Conservation (phyloP, 2,888 invertebrate species). For the Slavum lentiscoides region DNA sequence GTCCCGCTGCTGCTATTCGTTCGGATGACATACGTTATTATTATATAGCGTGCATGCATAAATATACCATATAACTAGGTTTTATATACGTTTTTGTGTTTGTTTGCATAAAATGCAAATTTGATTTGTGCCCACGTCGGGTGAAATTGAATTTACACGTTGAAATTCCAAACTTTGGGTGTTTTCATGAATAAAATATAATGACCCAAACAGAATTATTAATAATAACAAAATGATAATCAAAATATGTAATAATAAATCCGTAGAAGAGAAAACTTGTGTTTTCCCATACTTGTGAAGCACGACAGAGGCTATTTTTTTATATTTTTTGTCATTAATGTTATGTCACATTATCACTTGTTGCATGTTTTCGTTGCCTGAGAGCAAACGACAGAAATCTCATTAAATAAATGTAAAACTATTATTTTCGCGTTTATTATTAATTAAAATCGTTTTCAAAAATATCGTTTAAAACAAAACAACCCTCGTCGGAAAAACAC, state of each 20-base stretch:
- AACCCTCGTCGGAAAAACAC: not conserved
- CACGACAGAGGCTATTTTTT: not conserved
- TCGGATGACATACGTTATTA: conserved; percentile 2
- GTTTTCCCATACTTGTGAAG: not conserved
- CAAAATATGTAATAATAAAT: not conserved
- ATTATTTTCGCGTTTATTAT: too few relatives aligned
- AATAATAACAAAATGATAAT: not conserved
- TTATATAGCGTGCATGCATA: not conserved
- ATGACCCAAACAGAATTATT: conserved; percentile 22
- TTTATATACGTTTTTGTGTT: conserved; percentile 12
- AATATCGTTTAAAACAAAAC: not conserved
- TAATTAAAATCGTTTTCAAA: not conserved
- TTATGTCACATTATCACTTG: not conserved
- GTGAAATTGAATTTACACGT: conserved; percentile 41
- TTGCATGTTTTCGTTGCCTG: too few relatives aligned
- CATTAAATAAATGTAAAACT: not conserved
- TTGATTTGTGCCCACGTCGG: conserved; percentile 35
- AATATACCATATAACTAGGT: conserved; percentile 9
- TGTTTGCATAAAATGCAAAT: conserved; percentile 45
- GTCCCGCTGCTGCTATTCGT: not conserved
- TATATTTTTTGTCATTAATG: conserved; percentile 2
- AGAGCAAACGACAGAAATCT: too few relatives aligned
- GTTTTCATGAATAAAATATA: conserved; percentile 46
- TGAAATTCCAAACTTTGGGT: conserved; percentile 18
- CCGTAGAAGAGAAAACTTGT: not conserved